Base-by-base conservation (phyloP, 2,888 invertebrate genomes). In the Caradrina kadenii region DNA sequence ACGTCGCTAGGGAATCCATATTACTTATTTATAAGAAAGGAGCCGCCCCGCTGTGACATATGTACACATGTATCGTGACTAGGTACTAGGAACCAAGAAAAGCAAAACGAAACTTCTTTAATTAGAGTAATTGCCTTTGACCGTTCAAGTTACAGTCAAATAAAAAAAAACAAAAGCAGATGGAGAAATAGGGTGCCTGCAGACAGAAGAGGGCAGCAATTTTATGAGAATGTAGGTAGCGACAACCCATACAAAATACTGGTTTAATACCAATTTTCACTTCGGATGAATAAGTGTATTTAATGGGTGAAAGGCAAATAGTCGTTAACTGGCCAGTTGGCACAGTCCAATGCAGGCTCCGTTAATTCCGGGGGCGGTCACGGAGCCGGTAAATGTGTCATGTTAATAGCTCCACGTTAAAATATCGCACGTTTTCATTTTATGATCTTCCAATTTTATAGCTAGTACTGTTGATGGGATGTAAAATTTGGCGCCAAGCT, bases 381-480 rank as follows among this genome's bases (percentile, higher is more conserved):
- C 84, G 84, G 79, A 84, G 82, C 86, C 88, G 88, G 91, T 90
- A 89, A 91, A 91, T 91, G 90, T 92, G 92, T 92, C 92, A 91
- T 91, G 90, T 90, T 93, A 93, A 93, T 92, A 83, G 87, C 73
- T 71, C 79, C 73, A 83, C 79, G 85, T 87, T 92, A 87, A 92
- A 91, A 91, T 92, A 93, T 90, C 82, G 86, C 89, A 84, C 87
- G 80, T 86, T 89, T 86, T 86, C 87, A 88, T 90, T 91, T 91
- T 91, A 92, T 91, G 90, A 88, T 87, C 88, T 88, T 87, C 87
- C 89, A 88, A 90, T 91, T 91, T 91, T 89, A 91, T 89, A 80
- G 77, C 84, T 82, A 86, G 88, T 87, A 79, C 73, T 80, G 79
- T 68, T 73, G 84, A 79, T 73, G 68, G 69, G 70, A 69, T 73